Conservation (phyloP, 2,797 vertebrate species). For the Phoeniculus purpureus region DNA sequence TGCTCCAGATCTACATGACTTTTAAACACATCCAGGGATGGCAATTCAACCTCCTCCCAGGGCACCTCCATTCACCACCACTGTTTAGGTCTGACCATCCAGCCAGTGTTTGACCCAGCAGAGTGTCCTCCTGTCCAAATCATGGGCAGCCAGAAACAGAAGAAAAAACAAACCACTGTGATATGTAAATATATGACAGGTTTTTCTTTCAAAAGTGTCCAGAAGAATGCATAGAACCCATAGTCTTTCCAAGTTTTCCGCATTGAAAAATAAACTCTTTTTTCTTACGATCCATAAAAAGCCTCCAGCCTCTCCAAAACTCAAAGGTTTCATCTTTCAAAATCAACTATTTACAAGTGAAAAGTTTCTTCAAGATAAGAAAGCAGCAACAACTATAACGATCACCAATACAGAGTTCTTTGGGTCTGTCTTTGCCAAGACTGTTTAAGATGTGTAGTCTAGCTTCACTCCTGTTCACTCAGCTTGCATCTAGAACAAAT, state of each 20-base stretch:
- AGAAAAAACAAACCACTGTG: not conserved
- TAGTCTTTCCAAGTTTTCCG: not conserved
- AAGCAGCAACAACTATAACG: not conserved
- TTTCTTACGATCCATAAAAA: not conserved
- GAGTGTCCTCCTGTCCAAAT: too few species aligned
- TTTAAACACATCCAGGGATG: too few species aligned
- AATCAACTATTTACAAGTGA: not conserved
- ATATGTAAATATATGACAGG: accelerated
- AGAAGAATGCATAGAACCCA: not conserved
- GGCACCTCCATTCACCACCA: too few species aligned
- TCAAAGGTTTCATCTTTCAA: not conserved
- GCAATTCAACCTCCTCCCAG: too few species aligned
- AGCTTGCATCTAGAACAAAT: not conserved
- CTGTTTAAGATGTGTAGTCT: not conserved
- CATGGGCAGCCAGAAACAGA: not conserved
- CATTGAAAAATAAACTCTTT: not conserved
- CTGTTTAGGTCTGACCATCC: too few species aligned
- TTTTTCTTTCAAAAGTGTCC: not conserved
- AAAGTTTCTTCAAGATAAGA: not conserved
- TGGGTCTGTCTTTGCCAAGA: not conserved
- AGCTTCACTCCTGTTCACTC: not conserved
- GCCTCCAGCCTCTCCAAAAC: not conserved
- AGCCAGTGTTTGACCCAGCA: too few species aligned
- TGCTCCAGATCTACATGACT: too few species aligned
- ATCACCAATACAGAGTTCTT: not conserved